Conservation (phyloP, 2,797 vertebrate species). For the Pseudochaenichthys georgianus region DNA sequence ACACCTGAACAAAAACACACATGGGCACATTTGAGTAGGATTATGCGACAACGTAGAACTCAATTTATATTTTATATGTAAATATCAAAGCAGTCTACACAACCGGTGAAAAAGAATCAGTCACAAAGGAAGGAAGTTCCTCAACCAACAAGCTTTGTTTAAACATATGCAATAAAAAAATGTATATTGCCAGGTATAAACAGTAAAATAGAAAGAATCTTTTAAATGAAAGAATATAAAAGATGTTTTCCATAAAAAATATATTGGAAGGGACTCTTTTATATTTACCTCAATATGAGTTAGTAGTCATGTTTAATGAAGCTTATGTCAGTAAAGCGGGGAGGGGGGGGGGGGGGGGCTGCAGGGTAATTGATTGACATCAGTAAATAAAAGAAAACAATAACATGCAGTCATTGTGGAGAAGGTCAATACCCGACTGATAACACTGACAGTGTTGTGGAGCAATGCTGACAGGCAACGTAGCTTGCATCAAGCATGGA, state of each 20-base stretch:
- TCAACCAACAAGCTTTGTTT: not conserved
- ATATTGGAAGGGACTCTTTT: too few species aligned
- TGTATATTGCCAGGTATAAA: not conserved
- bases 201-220: not conserved
- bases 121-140: not conserved
- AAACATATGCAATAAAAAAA: not conserved
- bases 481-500: conserved; percentile 7
- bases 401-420: conserved; percentile 17
- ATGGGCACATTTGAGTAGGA: conserved; percentile 16
- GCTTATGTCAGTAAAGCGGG: not conserved
- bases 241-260: not conserved
- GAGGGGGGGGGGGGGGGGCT: not conserved
- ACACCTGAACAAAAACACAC: conserved; percentile 16
- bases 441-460: conserved; percentile 23
- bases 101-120: not conserved
- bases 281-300: not conserved
- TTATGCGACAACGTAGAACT: not conserved
- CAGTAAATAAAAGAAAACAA: conserved; percentile 38
- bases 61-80: not conserved
- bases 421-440: conserved; percentile 37
- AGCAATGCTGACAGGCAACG: conserved; percentile 30
- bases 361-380: conserved; percentile 31
- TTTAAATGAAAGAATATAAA: not conserved
- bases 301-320: not conserved
- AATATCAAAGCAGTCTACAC: not conserved